phyloP scores from a whole-genome alignment of 2,113 vertebrate species.

The Gorsachius goisagi region DNA sequence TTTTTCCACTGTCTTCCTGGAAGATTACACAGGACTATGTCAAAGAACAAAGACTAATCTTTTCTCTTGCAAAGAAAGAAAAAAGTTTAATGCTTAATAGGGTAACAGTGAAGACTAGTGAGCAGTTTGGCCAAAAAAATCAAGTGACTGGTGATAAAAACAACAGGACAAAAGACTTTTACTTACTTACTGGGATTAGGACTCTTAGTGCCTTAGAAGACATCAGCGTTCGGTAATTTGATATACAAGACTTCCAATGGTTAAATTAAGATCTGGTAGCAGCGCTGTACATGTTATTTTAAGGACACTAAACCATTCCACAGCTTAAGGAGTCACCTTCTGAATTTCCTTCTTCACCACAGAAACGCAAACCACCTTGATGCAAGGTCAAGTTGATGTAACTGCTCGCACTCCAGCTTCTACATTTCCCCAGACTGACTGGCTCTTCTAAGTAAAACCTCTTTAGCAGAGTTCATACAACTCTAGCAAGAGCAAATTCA shows the following conservation, averaged over 20 bases:
- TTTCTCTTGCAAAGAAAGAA: background rate
- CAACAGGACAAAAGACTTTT: background rate
- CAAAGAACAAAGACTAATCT: background rate
- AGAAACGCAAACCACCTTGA: background rate
- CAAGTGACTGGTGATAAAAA: background rate
- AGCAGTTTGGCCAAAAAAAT: background rate
- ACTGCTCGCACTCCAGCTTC: background rate
- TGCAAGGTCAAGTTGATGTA: background rate
- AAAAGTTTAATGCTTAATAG: background rate
- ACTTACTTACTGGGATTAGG: background rate
- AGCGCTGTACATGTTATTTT: background rate
- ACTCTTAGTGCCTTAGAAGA: background rate
- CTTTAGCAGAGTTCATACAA: background rate
- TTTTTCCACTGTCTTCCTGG: background rate
- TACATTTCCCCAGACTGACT: background rate
- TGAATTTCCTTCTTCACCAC: background rate
- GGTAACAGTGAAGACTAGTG: background rate
- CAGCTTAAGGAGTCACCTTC: background rate
- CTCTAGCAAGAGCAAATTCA: background rate
- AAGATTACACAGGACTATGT: background rate
- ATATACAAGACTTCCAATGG: background rate
- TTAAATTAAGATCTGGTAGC: background rate
- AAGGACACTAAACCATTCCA: background rate
- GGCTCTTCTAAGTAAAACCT: constrained; percentile 1
- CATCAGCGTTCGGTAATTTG: background rate